Conservation (phyloP, 2,888 invertebrate genomes). For the Lucinisca nassula region DNA sequence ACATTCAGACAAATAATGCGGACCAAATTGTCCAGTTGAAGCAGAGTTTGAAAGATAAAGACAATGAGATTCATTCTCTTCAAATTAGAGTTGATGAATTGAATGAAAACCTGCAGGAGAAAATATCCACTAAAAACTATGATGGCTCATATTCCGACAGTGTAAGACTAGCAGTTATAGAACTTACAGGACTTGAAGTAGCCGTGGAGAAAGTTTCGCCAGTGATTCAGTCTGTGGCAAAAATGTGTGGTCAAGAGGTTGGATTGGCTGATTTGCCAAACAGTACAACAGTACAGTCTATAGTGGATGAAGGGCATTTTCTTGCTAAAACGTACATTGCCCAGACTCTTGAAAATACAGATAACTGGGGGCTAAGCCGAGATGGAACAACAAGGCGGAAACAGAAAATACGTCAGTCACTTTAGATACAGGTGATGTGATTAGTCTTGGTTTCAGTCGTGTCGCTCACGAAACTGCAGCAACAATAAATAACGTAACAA, state of each 20-base stretch:
- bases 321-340: conserved; percentile 49
- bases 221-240: conserved; percentile 33
- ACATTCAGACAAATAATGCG: not conserved
- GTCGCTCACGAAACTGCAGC: conserved; percentile 37
- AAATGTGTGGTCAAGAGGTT: conserved; percentile 21
- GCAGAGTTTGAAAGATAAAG: not conserved
- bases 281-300: not conserved
- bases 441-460: conserved; percentile 36
- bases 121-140: conserved; percentile 22
- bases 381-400: conserved; percentile 58
- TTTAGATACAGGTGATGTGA: conserved; percentile 31
- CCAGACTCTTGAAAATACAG: conserved; percentile 9
- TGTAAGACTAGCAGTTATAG: conserved; percentile 36
- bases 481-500: conserved; percentile 23
- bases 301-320: conserved; percentile 55
- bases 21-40: not conserved
- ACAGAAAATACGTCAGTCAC: conserved; percentile 52
- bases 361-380: conserved; percentile 44
- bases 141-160: conserved; percentile 29
- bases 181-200: conserved; percentile 55
- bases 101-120: not conserved
- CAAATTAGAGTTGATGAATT: not conserved
- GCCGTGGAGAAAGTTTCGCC: conserved; percentile 47
- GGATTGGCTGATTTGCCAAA: conserved; percentile 23
- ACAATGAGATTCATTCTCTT: not conserved